These are phyloP conservation scores for Morone chrysops DNA, from an alignment of 2,113 vertebrate species.

Conservation along the genomic window DNA sequence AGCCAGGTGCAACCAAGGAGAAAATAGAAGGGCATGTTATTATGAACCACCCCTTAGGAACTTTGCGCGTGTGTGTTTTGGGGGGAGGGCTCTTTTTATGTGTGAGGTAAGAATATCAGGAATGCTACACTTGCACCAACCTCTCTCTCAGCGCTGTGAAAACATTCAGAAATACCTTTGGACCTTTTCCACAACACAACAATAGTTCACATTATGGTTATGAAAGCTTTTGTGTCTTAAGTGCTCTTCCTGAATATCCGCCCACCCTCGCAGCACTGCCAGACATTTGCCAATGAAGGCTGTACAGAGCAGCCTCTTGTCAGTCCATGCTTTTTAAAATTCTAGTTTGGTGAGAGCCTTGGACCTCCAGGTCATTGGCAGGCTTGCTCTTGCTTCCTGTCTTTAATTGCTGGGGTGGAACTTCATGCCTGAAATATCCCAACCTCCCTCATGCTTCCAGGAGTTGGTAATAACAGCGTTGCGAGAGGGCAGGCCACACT, in stretches of 20 bases:
- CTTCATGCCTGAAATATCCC: conserved; percentile 29
- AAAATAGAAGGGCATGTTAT: conserved; percentile 68
- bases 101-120: conserved; percentile 36
- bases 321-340: neutral
- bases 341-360: neutral
- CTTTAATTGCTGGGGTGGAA: conserved; percentile 57
- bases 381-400: conserved; percentile 40
- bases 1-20: conserved; percentile 62
- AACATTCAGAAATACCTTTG: conserved; percentile 37
- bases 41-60: conserved; percentile 44
- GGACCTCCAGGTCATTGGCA: conserved; percentile 2
- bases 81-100: neutral
- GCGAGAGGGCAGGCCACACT: conserved; percentile 22
- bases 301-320: conserved; percentile 28
- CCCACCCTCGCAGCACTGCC: neutral
- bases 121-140: conserved; percentile 35
- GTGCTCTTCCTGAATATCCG: conserved; percentile 3
- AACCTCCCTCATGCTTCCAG: conserved; percentile 25
- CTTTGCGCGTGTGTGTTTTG: neutral
- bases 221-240: conserved; percentile 36
- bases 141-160: conserved; percentile 32
- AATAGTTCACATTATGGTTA: conserved; percentile 29
- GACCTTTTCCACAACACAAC: conserved; percentile 35
- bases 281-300: conserved; percentile 6
- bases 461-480: conserved; percentile 59